Evolutionary conservation across 2,797 vertebrate genomes (phyloP), one percentile per base, ranked within the genome.

Genomic region (Sandelia bainsii): DNA sequence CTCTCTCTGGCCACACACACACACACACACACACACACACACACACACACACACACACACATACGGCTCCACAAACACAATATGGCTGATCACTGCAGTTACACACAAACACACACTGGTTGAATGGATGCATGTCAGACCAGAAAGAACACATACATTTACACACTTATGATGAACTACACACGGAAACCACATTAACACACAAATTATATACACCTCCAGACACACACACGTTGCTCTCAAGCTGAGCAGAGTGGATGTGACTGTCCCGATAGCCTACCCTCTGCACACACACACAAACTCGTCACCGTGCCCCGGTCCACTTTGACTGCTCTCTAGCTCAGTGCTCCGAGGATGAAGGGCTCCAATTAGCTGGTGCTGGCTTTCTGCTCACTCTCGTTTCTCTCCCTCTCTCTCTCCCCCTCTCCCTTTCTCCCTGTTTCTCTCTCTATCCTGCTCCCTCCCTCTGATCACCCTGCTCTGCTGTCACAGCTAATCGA

Each of bases 401-500:
- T 68, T 67, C 69, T 59, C 53, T 23, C 53, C 39, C 50, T 23
- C 75, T 16, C 51, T 22, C 65, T 32, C 52, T 39, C 48, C 14
- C 42, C 5, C 17, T 3, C 32, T 27, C 42, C 12, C 14, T 45
- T 49, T 20, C 60, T 20, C 67, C 25, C 42, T 37, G 67, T 16
- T 44, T 50, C 44, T 44, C 63, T 57, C 66, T 44, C 54, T 59
- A 39, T 42, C 62, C 27, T 52, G 12, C 64, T 67, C 82, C 17
- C 69, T 61, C 63, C 39, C 64, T 67, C 46, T 23, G 8, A 71
- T 83, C 3, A 81, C 80, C 72, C 16, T 20, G 40, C 80, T 87
- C 67, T 75, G 82, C 90, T 89, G 87, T 89, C 91, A 91, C 85
- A 87, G 82, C 89, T 93, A 94, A 95, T 95, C 93, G 93, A 92